These are phyloP conservation scores for Kryptopterus vitreolus DNA, from an alignment of 2,797 vertebrate species.

Conservation along the genomic window DNA sequence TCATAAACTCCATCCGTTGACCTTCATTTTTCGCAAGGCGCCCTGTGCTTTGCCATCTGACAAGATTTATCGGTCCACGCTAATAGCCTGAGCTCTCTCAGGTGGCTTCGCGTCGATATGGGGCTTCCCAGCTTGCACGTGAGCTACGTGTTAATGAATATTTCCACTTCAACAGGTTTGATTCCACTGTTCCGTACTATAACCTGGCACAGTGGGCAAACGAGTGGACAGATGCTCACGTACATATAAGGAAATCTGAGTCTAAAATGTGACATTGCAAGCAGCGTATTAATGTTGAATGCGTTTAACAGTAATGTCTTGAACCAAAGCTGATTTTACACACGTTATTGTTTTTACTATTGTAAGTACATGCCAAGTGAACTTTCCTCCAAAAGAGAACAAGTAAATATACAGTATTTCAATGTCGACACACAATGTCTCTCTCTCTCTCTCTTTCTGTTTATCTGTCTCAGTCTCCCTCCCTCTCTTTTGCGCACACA, in stretches of 20 bases:
- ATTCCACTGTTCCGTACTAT: slow-evolving; percentile 13
- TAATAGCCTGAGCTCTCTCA: slow-evolving; percentile 71
- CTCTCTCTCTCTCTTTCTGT: background rate
- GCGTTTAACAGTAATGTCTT: no score
- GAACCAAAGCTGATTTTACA: no score
- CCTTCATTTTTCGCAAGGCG: slow-evolving; percentile 77
- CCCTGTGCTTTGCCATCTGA: slow-evolving; percentile 62
- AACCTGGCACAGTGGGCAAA: slow-evolving; percentile 3
- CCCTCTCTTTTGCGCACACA: no score
- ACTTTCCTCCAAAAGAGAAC: background rate
- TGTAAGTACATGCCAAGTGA: background rate
- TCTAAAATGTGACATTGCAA: background rate
- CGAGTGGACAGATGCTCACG: background rate
- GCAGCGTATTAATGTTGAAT: background rate
- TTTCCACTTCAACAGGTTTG: slow-evolving; percentile 51
- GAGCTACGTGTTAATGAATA: slow-evolving; percentile 66
- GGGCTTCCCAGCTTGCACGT: slow-evolving; percentile 51
- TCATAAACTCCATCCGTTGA: slow-evolving; percentile 73
- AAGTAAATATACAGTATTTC: background rate
- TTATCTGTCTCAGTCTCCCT: slow-evolving; percentile 2
- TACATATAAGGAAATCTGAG: background rate
- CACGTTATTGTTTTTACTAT: background rate
- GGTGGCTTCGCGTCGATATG: slow-evolving; percentile 56
- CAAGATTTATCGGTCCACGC: slow-evolving; percentile 80
- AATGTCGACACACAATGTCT: background rate